These are phyloP conservation scores for Cydia amplana DNA, from an alignment of 1,140 invertebrate genomes.

Conservation along the genomic window DNA sequence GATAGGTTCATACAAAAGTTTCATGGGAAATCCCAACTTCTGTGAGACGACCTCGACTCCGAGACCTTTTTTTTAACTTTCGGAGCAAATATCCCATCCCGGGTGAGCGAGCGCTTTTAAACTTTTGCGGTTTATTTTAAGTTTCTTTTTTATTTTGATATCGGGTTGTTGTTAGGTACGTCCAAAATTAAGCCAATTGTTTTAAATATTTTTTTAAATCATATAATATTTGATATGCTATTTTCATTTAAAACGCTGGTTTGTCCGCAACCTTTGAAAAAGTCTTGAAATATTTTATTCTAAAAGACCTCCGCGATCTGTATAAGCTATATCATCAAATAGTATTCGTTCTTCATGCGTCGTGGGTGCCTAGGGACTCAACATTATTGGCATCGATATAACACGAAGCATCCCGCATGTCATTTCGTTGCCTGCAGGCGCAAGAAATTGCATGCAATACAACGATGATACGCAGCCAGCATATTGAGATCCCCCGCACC, in stretches of 20 bases:
- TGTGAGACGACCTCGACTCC: constrained; percentile 8
- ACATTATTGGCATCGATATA: constrained; percentile 63
- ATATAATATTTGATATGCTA: neutral
- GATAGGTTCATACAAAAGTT: constrained; percentile 18
- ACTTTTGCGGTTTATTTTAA: neutral
- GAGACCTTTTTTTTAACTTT: constrained; percentile 9
- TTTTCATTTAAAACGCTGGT: too few species aligned
- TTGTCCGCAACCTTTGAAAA: too few species aligned
- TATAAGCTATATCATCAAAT: constrained; percentile 15
- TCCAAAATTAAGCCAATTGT: neutral
- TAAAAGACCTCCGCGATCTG: too few species aligned
- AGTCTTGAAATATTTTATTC: too few species aligned
- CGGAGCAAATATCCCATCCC: constrained; percentile 16
- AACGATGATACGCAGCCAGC: constrained; percentile 51
- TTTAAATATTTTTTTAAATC: neutral
- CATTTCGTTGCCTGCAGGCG: constrained; percentile 65
- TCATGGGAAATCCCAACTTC: constrained; percentile 1
- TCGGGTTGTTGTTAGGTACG: neutral
- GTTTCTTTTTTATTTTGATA: constrained; percentile 11
- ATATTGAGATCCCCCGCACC: constrained; percentile 40
- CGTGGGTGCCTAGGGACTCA: constrained; percentile 36
- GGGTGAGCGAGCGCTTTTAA: constrained; percentile 21
- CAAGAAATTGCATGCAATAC: constrained; percentile 70
- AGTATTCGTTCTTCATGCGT: constrained; percentile 2
- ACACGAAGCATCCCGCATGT: constrained; percentile 61